phyloP scores from a whole-genome alignment of 2,113 vertebrate species.

The Cephalopterus ornatus region DNA sequence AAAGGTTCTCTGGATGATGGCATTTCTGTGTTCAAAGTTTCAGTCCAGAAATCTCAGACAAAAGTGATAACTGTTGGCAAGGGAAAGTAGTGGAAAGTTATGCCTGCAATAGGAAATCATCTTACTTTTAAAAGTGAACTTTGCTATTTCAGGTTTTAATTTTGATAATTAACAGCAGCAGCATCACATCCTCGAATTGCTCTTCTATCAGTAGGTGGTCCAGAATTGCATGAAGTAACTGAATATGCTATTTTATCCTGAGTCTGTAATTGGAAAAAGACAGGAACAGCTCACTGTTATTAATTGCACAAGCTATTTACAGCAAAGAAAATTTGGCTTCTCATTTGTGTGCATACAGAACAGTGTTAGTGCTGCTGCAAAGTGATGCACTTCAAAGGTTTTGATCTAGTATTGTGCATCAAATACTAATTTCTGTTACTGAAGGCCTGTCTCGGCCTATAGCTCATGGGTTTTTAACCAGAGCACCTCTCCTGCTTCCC shows the following conservation, averaged over 20 bases:
- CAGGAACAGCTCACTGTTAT: neutral
- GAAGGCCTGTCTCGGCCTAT: neutral
- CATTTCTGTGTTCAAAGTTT: neutral
- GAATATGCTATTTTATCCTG: neutral
- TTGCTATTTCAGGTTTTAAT: conserved; percentile 13
- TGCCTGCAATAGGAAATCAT: neutral
- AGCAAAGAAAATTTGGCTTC: neutral
- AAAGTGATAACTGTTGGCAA: neutral
- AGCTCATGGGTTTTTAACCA: neutral
- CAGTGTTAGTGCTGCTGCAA: neutral
- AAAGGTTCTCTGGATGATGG: neutral
- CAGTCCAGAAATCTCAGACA: neutral
- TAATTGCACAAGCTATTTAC: conserved; percentile 3
- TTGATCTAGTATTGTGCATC: neutral
- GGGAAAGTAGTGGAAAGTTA: neutral
- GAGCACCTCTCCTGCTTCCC: neutral
- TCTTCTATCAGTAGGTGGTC: neutral
- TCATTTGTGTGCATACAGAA: neutral
- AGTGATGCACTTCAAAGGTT: neutral
- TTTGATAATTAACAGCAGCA: neutral
- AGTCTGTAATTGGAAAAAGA: conserved; percentile 1
- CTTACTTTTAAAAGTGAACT: neutral
- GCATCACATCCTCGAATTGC: neutral
- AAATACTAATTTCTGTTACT: neutral
- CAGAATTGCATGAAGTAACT: neutral